Base-by-base conservation (phyloP, 2,113 vertebrate species). In the Cettia cetti region DNA sequence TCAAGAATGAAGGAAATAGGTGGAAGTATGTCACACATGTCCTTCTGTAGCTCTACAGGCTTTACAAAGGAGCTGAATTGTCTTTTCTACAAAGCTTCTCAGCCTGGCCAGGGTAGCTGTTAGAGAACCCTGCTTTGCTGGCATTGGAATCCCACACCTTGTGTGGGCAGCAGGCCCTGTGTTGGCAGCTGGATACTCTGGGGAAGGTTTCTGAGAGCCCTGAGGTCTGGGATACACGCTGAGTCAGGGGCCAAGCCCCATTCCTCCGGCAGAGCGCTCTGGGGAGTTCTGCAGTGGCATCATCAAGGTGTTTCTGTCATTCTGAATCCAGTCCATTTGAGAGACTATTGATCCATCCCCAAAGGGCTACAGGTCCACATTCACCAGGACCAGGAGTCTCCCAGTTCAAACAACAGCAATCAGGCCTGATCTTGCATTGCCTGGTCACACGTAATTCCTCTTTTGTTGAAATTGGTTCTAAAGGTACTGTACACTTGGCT, bases 81-180 rank as follows among this genome's bases (percentile, higher is more conserved):
- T 45, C 27, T 69, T 80, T 92, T 44, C 40, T 54, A 50, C 15
- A 45, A 54, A 69, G 4, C 3, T 74, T 7, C 17, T 20, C 33
- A 85, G n/a, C 9, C 26, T 54, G n/a, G 9, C 26, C 0, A 1
- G 7, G 18, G 13, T 50, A 66, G 19, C 3, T 60, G 15, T 72
- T 56, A 19, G 27, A 60, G 11, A 31, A 11, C 6, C 4, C 30
- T 45, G 8, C 15, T 69, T 47, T 79, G 13, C 31, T 85, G 14
- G 4, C 1, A 0, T 15, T 78, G n/a, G 11, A 17, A 20, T 75
- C 19, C 33, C 13, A 6, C 0, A 1, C 10, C 37, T n/a, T 71
- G 52, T 1, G 22, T 47, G 9, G 13, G 11, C 0, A 1, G 4
- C 20, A 49, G 53, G 15, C 50, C 5, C 21, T 72, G 11, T 44